Base-by-base conservation (phyloP, 2,888 invertebrate species). In the Cephus sareptanus region DNA sequence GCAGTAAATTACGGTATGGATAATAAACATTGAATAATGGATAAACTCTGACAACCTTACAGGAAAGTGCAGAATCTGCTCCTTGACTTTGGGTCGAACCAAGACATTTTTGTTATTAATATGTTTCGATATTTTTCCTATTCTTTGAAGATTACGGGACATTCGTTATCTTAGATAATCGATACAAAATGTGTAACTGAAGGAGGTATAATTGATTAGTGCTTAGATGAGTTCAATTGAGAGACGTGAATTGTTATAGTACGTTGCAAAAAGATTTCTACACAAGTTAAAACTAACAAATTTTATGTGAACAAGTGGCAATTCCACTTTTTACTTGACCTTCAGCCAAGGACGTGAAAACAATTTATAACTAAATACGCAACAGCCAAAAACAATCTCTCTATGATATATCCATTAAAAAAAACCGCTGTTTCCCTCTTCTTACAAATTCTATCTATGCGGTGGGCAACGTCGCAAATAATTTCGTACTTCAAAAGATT, bases 21-120 rank as follows among this genome's bases (percentile, higher is more conserved):
- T 23, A 23, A 56, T 56, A 23, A 23, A 56, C 86, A 93, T 75
- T 92, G 92, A 77, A 92, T 92, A 83, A 91, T 92, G 75, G 79
- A 76, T 79, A 85, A 83, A 84, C 85, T 85, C 84, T 86, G 35
- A 69, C 35, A 69, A 23, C 69, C 69, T n/a, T 31, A 74, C 69
- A 77, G 35, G 34, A 87, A 74, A 74, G 74, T 69, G 34, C 34
- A 69, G 31, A 56, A 56, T 23, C 56, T 56, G 23, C 56, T 56
- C 56, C 56, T 56, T 56, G 56, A 15, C 56, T 56, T 56, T 56
- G 56, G 56, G 56, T 56, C 15, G 23, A 56, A 23, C 56, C 56
- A 56, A 56, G 23, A 56, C 23, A 56, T 56, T 56, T 56, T 23
- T 56, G 1, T 40, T 40, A 23, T 23, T 23, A 23, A 56, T 23